Percentiles rank a stretch among this genome's conserved stretches.
Evolutionary conservation across 2,888 invertebrate genomes (phyloP).

Genomic region (Falcaria lacertinaria): DNA sequence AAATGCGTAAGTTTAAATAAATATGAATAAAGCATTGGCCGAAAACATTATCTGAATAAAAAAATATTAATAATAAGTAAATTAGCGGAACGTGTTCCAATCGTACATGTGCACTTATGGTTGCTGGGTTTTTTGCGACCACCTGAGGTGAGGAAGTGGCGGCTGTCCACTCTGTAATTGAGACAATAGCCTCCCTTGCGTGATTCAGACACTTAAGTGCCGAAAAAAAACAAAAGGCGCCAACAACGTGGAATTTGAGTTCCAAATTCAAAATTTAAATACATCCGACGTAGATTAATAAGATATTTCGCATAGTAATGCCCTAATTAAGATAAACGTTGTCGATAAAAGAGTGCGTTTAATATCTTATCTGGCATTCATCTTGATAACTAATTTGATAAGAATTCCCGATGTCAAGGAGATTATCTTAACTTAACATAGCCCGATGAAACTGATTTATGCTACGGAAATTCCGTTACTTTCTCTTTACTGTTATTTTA

Average conservation of each 20-base stretch:
- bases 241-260: constrained; percentile 4
- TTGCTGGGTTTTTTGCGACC: constrained; percentile 47
- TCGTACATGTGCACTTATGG: neutral
- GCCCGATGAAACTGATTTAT: neutral
- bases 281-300: neutral
- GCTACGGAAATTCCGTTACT: neutral
- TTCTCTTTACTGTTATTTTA: neutral
- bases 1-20: no score
- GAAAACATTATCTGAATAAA: constrained; percentile 4
- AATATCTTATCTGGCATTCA: neutral
- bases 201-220: constrained; percentile 42
- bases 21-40: no score
- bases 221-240: constrained; percentile 30
- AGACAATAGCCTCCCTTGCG: constrained; percentile 46
- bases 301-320: neutral
- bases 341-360: neutral
- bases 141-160: constrained; percentile 49
- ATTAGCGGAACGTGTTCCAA: constrained; percentile 19
- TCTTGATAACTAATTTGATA: neutral
- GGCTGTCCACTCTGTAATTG: constrained; percentile 55
- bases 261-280: neutral
- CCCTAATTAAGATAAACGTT: neutral
- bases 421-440: neutral
- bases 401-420: neutral
- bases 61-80: constrained; percentile 18